Evolutionary conservation across 2,113 vertebrate species (phyloP), one percentile per base, ranked within the genome.

Genomic region (Cranoglanis bouderius): DNA sequence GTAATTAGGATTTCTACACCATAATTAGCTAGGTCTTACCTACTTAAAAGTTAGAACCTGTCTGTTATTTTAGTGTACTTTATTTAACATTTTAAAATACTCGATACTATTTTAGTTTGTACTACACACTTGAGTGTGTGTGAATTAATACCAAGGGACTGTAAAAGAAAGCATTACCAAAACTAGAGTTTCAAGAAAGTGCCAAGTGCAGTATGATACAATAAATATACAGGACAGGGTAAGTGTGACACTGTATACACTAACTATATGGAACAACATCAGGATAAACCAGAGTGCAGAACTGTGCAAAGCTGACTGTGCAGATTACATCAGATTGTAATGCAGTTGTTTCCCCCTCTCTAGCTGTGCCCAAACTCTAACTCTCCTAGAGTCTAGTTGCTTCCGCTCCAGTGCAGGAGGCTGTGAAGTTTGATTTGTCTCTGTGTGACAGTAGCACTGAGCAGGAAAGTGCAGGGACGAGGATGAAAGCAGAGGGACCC

Each of bases 351-450:
- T 82, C 53, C 21, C 6, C 21, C 55, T 78, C 85, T 19, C 49
- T 40, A 40, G 29, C 72, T 43, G 4, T 16, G 6, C n/a, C 49
- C 77, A 14, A 83, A 29, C 86, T 87, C 16, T 2, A 29, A 51
- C 77, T 87, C 86, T 75, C 32, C 14, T 29, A 13, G 10, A 43
- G 32, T 75, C 59, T 35, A 38, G 18, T 24, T 46, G 26, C 38
- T 77, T 61, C 40, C 9, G 55, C 85, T 80, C n/a, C 85, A 87
- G 40, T 49, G 74, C 85, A 78, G 75, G 43, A 81, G 75, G 46
- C 67, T 86, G 70, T 86, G 84, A 78, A 77, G 75, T 59, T 16
- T 81, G 75, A 59, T 80, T 87, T 80, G 85, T 86, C 72, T 77
- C 74, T 49, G 26, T n/a, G 18, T 80, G 86, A 63, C 86, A 87